Evolutionary conservation across 2,797 vertebrate genomes (phyloP).

Genomic region (Onychomys leucogaster): DNA sequence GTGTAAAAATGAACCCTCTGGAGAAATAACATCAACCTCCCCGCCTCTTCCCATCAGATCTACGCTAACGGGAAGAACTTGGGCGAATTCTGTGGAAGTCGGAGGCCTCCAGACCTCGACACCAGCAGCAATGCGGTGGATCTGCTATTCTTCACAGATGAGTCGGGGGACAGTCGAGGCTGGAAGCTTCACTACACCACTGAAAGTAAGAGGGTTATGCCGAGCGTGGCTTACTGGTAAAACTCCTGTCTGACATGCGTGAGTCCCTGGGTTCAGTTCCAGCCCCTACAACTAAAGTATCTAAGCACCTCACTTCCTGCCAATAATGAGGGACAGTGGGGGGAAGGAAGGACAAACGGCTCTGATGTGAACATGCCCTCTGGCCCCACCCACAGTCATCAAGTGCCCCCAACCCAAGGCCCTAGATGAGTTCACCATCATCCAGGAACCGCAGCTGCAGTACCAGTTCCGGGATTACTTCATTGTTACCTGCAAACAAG

Average conservation of each 20-base stretch:
- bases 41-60: slow-evolving; percentile 80
- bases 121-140: slow-evolving; percentile 88
- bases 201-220: slow-evolving; percentile 80
- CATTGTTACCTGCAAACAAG: slow-evolving; percentile 86
- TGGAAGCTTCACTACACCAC: slow-evolving; percentile 89
- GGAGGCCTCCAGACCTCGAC: slow-evolving; percentile 83
- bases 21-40: background rate
- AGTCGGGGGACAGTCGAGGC: slow-evolving; percentile 88
- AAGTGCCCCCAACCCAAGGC: slow-evolving; percentile 87
- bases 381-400: slow-evolving; percentile 83
- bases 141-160: slow-evolving; percentile 88
- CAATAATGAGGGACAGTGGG: background rate
- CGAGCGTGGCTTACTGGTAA: background rate
- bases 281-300: background rate
- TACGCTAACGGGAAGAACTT: slow-evolving; percentile 79
- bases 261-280: background rate
- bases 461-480: slow-evolving; percentile 88
- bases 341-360: background rate
- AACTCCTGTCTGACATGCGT: background rate
- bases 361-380: background rate
- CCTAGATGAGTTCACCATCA: slow-evolving; percentile 86
- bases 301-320: background rate
- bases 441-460: slow-evolving; percentile 84
- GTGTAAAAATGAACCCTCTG: background rate
- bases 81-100: slow-evolving; percentile 87